A percentile compares a stretch with the other conserved stretches of the same genome.
Evolutionary conservation across 2,113 vertebrate species (phyloP).

Genomic region (Sclerurus mexicanus): DNA sequence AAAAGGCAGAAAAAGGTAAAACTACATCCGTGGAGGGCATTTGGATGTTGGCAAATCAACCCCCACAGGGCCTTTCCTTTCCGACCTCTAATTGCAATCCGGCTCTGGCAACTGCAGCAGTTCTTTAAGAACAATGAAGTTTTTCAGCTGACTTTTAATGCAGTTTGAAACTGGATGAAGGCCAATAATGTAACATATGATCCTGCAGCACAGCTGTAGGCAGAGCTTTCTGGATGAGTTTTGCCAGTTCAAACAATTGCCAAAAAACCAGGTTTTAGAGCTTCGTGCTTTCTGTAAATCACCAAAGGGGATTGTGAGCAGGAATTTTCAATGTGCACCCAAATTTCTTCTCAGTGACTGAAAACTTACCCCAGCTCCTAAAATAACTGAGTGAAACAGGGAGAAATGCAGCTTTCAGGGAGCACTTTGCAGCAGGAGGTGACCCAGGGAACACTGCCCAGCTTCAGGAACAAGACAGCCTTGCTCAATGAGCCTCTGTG

Average conservation of each 20-base stretch:
- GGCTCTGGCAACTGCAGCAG: conserved; percentile 8
- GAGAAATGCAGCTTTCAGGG: background rate
- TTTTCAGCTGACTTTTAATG: conserved; percentile 65
- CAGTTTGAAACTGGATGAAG: conserved; percentile 27
- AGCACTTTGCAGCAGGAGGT: background rate
- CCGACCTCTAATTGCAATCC: background rate
- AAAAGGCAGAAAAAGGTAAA: background rate
- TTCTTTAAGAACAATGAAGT: conserved; percentile 57
- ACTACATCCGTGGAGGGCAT: background rate
- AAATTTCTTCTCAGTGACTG: background rate
- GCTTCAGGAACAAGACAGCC: background rate
- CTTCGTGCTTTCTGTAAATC: background rate
- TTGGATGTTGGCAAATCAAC: background rate
- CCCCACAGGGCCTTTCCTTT: background rate
- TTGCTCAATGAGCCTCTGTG: conserved; percentile 16
- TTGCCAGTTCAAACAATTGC: background rate
- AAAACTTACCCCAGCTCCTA: background rate
- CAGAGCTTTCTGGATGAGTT: background rate
- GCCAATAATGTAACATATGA: conserved; percentile 26
- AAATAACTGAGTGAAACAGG: background rate
- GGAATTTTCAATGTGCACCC: background rate
- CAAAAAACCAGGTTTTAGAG: background rate
- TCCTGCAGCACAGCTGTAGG: conserved; percentile 46
- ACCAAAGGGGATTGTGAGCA: background rate
- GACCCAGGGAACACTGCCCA: background rate